Percentiles rank a stretch among this genome's conserved stretches.
These are phyloP conservation scores for Drosophila gaucha DNA, from an alignment of 2,888 invertebrate genomes.

Conservation along the genomic window DNA sequence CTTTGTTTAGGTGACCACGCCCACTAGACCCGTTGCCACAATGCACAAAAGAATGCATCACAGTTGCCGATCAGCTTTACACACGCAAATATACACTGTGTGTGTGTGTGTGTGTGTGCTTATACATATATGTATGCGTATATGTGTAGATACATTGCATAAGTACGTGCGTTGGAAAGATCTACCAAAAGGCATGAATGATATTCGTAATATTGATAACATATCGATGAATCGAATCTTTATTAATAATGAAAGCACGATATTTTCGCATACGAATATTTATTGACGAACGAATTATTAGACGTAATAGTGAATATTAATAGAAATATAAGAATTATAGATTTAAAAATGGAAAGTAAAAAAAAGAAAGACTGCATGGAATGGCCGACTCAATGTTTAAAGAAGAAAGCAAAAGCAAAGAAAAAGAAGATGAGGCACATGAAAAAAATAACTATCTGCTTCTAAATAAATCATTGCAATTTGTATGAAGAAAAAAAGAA, in stretches of 20 bases:
- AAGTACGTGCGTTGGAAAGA: conserved; percentile 1
- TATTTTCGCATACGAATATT: not conserved
- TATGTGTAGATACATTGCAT: conserved; percentile 8
- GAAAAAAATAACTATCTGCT: not conserved
- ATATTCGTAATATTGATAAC: not conserved
- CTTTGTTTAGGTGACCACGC: conserved; percentile 30
- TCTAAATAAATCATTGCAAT: not conserved
- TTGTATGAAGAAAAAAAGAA: not conserved
- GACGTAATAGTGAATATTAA: not conserved
- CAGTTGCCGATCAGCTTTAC: conserved; percentile 16
- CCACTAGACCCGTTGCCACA: conserved; percentile 11
- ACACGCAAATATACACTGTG: not conserved
- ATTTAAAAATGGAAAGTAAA: too few relatives aligned
- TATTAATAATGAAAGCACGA: not conserved
- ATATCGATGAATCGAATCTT: conserved; percentile 18
- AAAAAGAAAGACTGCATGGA: not conserved
- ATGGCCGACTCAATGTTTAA: not conserved
- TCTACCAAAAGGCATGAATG: not conserved
- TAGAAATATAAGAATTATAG: not conserved
- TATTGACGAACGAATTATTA: not conserved
- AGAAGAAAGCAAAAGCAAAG: not conserved
- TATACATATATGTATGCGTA: not conserved
- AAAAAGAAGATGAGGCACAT: not conserved
- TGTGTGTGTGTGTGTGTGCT: not conserved
- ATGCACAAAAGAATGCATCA: conserved; percentile 15